Conservation (phyloP, 2,113 vertebrate species). For the Sardina pilchardus region DNA sequence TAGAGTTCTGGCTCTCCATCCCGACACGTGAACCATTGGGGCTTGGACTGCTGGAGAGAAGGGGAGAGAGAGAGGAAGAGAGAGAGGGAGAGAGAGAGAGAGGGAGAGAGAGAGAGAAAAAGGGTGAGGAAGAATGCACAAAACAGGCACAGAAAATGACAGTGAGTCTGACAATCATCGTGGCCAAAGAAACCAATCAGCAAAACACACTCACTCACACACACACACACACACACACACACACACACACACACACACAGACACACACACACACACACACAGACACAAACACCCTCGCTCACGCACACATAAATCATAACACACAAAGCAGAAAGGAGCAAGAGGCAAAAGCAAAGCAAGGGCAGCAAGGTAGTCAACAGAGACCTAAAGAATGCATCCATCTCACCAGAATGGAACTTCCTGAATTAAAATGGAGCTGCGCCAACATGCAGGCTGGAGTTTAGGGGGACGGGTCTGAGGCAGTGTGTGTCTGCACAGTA, state of each 20-base stretch:
- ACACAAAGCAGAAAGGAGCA: not conserved
- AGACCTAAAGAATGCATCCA: constrained; percentile 10
- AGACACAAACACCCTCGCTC: not conserved
- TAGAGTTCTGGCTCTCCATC: constrained; percentile 73
- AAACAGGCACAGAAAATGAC: not conserved
- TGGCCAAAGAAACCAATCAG: not conserved
- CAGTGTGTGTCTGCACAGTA: not conserved
- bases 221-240: not conserved
- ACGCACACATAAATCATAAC: not conserved
- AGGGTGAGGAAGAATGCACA: not conserved
- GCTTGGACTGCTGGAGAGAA: constrained; percentile 64
- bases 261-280: not conserved
- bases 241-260: not conserved
- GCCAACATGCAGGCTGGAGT: not conserved
- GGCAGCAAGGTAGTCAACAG: not conserved
- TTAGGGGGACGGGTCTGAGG: not conserved
- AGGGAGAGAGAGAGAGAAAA: not conserved
- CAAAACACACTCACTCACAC: not conserved
- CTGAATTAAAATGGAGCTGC: not conserved
- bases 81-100: constrained; percentile 30
- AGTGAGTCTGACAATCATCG: not conserved
- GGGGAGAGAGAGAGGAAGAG: constrained; percentile 3
- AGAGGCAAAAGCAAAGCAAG: not conserved
- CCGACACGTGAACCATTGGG: constrained; percentile 72
- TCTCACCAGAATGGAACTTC: constrained; percentile 14